phyloP scores from a whole-genome alignment of 2,797 vertebrate genomes.

The Sebastes ruberrimus region DNA sequence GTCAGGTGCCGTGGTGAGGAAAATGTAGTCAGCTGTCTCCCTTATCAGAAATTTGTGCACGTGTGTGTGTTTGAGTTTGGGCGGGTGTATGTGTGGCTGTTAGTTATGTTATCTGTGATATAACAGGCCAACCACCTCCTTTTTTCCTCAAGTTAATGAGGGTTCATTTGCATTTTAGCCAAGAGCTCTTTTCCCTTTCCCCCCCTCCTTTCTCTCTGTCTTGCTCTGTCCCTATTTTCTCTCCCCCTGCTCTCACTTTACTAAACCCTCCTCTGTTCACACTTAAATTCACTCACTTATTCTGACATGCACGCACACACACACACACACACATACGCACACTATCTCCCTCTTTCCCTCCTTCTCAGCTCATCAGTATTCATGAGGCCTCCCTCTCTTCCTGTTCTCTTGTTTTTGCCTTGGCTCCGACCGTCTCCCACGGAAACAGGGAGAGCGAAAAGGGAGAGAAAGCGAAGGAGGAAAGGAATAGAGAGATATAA shows the following conservation, averaged over 20 bases:
- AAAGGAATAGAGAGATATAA: constrained; percentile 47
- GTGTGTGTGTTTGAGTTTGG: not conserved
- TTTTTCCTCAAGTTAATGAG: constrained; percentile 80
- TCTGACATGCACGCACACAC: constrained; percentile 60
- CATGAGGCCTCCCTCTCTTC: constrained; percentile 79
- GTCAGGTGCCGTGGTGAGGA: constrained; percentile 64
- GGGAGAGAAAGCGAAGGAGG: constrained; percentile 47
- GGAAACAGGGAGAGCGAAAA: constrained; percentile 68
- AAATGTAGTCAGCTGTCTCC: constrained; percentile 71
- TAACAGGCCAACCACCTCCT: constrained; percentile 75
- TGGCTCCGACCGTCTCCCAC: constrained; percentile 75
- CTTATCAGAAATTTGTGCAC: constrained; percentile 45
- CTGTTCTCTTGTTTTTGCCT: constrained; percentile 80
- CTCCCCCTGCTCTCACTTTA: constrained; percentile 70
- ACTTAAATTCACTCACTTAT: constrained; percentile 81
- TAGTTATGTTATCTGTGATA: constrained; percentile 75
- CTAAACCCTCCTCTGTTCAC: constrained; percentile 80
- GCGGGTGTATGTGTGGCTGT: constrained; percentile 42
- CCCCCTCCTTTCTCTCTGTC: constrained; percentile 41
- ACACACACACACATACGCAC: constrained; percentile 35
- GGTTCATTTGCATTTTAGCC: constrained; percentile 82
- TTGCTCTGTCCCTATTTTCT: constrained; percentile 58
- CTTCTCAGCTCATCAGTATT: constrained; percentile 79
- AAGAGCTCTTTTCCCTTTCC: constrained; percentile 60
- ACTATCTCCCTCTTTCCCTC: constrained; percentile 60